A percentile compares a stretch with the other conserved stretches of the same genome.
These are phyloP conservation scores for Pristionchus japonicus DNA, from an alignment of 2,888 invertebrate species.

Conservation along the genomic window DNA sequence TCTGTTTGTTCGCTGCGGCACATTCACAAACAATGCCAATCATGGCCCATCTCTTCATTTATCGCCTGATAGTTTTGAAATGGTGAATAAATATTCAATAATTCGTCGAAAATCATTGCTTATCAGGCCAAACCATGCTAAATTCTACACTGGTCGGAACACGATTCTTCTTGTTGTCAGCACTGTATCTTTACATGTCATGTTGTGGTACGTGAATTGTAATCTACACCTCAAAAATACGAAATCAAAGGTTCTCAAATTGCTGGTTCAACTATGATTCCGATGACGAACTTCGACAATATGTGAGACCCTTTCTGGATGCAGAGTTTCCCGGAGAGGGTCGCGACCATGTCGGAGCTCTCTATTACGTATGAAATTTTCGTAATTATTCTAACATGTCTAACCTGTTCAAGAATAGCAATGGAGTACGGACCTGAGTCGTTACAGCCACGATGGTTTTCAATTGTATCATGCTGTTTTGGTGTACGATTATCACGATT, in stretches of 20 bases:
- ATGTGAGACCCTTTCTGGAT: slow-evolving; percentile 25
- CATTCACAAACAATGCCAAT: slow-evolving; percentile 16
- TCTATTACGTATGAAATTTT: not conserved
- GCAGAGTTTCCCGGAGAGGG: not conserved
- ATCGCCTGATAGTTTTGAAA: not conserved
- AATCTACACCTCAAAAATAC: too few relatives aligned
- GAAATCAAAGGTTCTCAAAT: not conserved
- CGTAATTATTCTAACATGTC: too few relatives aligned
- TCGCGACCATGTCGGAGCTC: not conserved
- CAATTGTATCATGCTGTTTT: not conserved
- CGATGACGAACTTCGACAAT: not conserved
- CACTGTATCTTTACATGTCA: not conserved
- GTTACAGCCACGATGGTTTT: not conserved
- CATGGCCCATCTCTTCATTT: slow-evolving; percentile 13
- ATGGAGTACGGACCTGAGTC: not conserved
- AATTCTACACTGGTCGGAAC: not conserved
- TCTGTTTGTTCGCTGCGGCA: not conserved
- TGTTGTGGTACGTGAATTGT: too few relatives aligned
- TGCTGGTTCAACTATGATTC: slow-evolving; percentile 15
- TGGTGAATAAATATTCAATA: too few relatives aligned
- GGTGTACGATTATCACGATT: not conserved
- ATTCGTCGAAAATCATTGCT: too few relatives aligned
- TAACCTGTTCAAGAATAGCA: not conserved
- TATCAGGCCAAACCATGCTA: not conserved
- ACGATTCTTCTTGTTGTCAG: not conserved